Evolutionary conservation across 2,888 invertebrate species (phyloP), one percentile per base, ranked within the genome.

Genomic region (Trichacis sp.): DNA sequence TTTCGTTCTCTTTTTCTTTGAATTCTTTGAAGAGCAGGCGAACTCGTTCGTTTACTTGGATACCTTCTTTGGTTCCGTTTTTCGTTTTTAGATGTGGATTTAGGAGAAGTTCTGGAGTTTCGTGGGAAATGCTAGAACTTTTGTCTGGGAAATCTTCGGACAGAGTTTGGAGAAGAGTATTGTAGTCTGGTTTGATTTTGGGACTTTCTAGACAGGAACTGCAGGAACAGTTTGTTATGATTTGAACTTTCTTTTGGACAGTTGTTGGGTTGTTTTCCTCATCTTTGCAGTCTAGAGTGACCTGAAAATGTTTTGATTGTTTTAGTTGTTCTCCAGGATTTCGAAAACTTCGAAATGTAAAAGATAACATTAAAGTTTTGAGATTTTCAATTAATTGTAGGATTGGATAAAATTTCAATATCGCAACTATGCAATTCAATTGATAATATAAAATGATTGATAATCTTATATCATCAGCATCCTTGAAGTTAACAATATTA

Each of bases 141-240:
- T 81, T 80, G 38, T 80, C 81, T 2, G 80, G 65, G 17, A 73
- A 79, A n/a, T 81, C 81, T 11, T 81, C 77, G 1, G 76, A 15
- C 2, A 83, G 66, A 0, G 82, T 75, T 15, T 81, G 83, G 1
- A 83, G 71, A 0, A 83, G 68, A 9, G 77, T 80, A 55, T 80
- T 82, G 64, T 85, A 81, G 36, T 85, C 84, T 0, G 82, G 76
- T 42, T 81, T 78, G 67, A 81, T 79, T 47, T 76, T 79, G 17
- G 82, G 81, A 0, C 85, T 84, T 57, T 87, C 87, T 66, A 87
- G 86, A 72, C 90, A 90, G 0, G 89, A 87, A 60, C 87, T 87
- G 77, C 91, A 91, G 12, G 89, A 88, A 73, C 91, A 91, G 71
- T 90, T 89, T 12, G 87, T 87, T 57, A 91, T 91, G 54, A 90